Evolutionary conservation across 2,888 invertebrate genomes (phyloP), one percentile per base, ranked within the genome.

Genomic region (Diaphora mendica): DNA sequence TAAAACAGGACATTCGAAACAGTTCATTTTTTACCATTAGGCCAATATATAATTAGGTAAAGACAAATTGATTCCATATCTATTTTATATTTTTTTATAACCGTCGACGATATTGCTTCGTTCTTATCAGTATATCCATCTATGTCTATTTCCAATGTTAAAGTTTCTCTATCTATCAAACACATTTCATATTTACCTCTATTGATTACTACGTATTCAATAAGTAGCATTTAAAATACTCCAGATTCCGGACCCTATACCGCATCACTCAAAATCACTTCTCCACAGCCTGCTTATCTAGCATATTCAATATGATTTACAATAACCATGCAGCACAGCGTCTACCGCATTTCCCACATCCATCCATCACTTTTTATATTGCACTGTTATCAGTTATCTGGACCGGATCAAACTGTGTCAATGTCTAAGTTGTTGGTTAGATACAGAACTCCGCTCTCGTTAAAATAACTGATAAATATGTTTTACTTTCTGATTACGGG

Each of bases 331-430:
- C 35, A 75, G 68, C 26, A 59, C 35, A 8, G 65, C 72, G 79
- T 82, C 74, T 59, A 68, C 59, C 69, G 72, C 68, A 73, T 71
- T 82, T 81, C 74, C 81, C 75, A 76, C 64, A 77, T 71, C 73
- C 74, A 86, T 86, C 86, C 85, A 86, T 86, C 87, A 86, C 77
- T 84, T 82, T 83, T 85, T 84, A 80, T 84, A 84, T 78, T 78
- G 67, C 84, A 67, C 70, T 78, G 72, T 82, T 85, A 86, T 84
- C 85, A 79, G 77, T 80, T 85, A 86, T 85, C 82, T 80, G 71
- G 62, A 76, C 79, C 78, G 82, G 86, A 89, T 88, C 84, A 82
- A 81, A 84, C 78, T 83, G 71, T 84, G 87, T 87, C 87, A 89
- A 83, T 82, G 83, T 86, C 81, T 84, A 74, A 80, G 77, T 59